A percentile compares a stretch with the other conserved stretches of the same genome.
These are phyloP conservation scores for Prionailurus bengalensis DNA, from an alignment of 2,113 vertebrate genomes.

Conservation along the genomic window DNA sequence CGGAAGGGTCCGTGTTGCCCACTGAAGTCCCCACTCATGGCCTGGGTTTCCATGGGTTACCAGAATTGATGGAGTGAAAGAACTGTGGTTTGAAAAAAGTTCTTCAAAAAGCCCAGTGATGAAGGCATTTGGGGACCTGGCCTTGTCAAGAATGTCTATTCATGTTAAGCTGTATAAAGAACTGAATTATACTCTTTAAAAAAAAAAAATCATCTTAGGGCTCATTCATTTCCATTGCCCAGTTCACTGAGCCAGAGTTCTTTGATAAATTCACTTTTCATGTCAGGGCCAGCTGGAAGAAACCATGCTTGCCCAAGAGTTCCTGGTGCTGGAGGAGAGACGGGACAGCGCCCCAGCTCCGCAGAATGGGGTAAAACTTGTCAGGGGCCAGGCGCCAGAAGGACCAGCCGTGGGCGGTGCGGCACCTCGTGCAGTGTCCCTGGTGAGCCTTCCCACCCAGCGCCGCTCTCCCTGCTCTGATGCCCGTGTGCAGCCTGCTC, in stretches of 20 bases:
- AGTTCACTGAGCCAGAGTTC: neutral
- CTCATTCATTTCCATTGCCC: neutral
- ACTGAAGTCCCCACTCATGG: neutral
- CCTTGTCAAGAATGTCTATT: neutral
- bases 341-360: fast-evolving
- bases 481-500: neutral
- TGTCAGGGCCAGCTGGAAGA: neutral
- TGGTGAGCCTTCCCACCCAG: fast-evolving
- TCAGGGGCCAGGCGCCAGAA: neutral
- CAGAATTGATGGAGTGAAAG: neutral
- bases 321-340: neutral
- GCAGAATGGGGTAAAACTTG: fast-evolving
- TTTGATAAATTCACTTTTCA: neutral
- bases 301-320: neutral
- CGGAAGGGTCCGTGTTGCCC: neutral
- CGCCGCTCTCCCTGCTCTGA: fast-evolving
- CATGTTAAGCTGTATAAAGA: neutral
- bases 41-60: neutral
- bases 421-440: fast-evolving
- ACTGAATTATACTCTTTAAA: neutral
- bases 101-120: neutral
- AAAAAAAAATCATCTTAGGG: neutral
- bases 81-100: neutral
- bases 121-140: neutral
- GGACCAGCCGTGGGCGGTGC: fast-evolving